Evolutionary conservation across 1,140 invertebrate species (phyloP), one percentile per base, ranked within the genome.

Genomic region (Danaus plexippus): DNA sequence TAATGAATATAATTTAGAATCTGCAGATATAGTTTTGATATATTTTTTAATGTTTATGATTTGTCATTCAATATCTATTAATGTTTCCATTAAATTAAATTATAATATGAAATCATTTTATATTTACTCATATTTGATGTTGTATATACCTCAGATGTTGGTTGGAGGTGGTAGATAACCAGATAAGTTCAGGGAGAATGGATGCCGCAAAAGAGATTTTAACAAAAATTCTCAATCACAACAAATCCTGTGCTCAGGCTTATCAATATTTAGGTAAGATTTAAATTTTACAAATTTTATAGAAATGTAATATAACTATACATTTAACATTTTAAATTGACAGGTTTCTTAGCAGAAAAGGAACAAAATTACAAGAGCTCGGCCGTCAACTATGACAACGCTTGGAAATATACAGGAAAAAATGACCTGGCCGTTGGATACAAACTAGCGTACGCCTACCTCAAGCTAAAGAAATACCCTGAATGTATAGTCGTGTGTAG

Each of bases 281-380:
- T 44, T 11, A 11, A 43, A 55, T 45, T 45, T 45, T 7, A 45
- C 4, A 32, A 32, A 32, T 7, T 4, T 8, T 32, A 32, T 32
- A 2, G 7, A 7, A 32, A 32, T 32, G 2, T 4, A 4, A 32
- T 32, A 3, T 32, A 32, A 32, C 22, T 32, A 32, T 40, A 43
- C 10, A 54, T 55, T 32, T 13, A 47, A 44, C 40, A 9, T 61
- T 43, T 62, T 64, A 32, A 32, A 32, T 32, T 32, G 4, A 49
- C 52, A 73, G 97, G 95, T 0, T 92, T 92, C 60, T 92, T 99
- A 61, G 91, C 94, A 47, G 97, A 99, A 80, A 98, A 97, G 68
- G 95, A 97, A 66, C 96, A 97, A 74, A 93, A 93, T 60, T 98
- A 96, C 87, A 91, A 92, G 56, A 95, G 96, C 59, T 96, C 97